These are phyloP conservation scores for Hystrix cristata DNA, from an alignment of 2,113 vertebrate genomes.

Conservation along the genomic window DNA sequence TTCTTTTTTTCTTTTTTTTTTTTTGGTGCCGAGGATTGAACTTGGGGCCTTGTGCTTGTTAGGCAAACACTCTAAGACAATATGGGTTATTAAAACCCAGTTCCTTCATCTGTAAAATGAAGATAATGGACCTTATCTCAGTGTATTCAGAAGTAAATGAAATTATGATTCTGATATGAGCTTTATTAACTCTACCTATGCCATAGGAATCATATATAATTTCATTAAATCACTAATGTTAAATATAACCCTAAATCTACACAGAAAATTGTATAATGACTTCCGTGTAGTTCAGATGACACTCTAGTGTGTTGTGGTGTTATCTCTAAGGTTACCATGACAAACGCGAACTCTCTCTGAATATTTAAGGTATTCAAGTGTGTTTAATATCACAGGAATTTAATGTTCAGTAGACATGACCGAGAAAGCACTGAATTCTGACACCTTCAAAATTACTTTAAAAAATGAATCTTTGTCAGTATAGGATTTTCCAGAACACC, in stretches of 20 bases:
- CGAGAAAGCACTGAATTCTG: conserved; percentile 16
- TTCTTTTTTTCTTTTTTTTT: too few relatives aligned
- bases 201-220: not conserved
- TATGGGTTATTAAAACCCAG: not conserved
- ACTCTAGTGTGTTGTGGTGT: not conserved
- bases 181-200: not conserved
- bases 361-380: not conserved
- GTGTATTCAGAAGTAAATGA: not conserved
- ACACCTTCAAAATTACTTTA: not conserved
- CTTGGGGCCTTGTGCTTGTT: too few relatives aligned
- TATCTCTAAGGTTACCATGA: not conserved
- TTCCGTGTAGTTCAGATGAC: not conserved
- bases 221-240: not conserved
- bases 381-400: not conserved
- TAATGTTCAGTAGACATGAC: not conserved
- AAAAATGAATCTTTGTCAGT: not conserved
- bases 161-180: not conserved
- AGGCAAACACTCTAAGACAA: too few relatives aligned
- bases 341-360: not conserved
- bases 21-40: too few relatives aligned
- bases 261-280: not conserved
- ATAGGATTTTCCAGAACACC: not conserved
- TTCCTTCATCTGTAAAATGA: not conserved
- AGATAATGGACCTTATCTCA: not conserved
- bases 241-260: not conserved